phyloP scores from a whole-genome alignment of 1,140 invertebrate species.

The Drosophila jambulina region DNA sequence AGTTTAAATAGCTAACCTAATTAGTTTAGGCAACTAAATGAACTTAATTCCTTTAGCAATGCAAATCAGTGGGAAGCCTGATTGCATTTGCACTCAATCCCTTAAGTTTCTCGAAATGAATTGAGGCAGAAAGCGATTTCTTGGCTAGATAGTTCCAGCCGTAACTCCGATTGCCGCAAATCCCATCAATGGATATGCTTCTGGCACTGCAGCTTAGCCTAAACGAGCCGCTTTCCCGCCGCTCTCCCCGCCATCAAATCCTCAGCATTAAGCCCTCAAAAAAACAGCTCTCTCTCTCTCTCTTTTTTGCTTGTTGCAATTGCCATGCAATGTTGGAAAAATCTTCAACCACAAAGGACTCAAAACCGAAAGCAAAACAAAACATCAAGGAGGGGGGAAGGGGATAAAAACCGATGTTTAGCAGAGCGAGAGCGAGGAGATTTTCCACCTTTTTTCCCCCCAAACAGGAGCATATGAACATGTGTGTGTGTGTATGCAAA shows the following conservation, averaged over 20 bases:
- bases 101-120: conserved; percentile 7
- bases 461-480: too few relatives aligned
- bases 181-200: conserved; percentile 32
- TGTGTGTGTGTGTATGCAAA: conserved; percentile 33
- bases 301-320: conserved; percentile 40
- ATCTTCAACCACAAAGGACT: conserved; percentile 70
- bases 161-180: conserved; percentile 27
- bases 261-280: conserved; percentile 43
- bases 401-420: conserved; percentile 26
- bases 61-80: neutral
- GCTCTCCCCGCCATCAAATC: conserved; percentile 10
- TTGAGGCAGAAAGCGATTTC: conserved; percentile 7
- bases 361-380: conserved; percentile 73
- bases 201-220: conserved; percentile 22
- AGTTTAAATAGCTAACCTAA: neutral
- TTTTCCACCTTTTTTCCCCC: conserved; percentile 17
- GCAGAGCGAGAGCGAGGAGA: conserved; percentile 9
- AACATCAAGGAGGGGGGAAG: conserved; percentile 24
- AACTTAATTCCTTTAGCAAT: neutral
- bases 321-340: conserved; percentile 45
- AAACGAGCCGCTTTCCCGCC: conserved; percentile 27
- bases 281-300: conserved; percentile 1
- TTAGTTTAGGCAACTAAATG: neutral
- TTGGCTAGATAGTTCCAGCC: conserved; percentile 10
- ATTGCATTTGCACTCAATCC: conserved; percentile 1